Evolutionary conservation across 2,888 invertebrate genomes (phyloP).

Genomic region (Unio delphinus): DNA sequence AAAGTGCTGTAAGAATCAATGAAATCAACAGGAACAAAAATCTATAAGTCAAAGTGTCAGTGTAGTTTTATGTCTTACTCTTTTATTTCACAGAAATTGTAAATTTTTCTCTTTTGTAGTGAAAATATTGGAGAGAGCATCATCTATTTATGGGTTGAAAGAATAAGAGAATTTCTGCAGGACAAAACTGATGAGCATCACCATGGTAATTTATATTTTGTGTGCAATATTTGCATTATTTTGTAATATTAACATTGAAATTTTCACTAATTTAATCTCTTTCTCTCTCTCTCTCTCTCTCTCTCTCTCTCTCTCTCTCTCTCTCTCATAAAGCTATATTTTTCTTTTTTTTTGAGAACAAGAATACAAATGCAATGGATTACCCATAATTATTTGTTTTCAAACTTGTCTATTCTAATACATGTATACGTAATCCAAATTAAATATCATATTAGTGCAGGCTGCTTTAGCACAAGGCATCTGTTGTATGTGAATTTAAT

Average conservation of each 20-base stretch:
- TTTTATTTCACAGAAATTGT: background rate
- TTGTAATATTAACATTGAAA: background rate
- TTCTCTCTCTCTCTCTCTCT: conserved; percentile 3
- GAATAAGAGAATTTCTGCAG: conserved; percentile 78
- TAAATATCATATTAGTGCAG: too few species aligned
- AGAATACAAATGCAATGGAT: too few species aligned
- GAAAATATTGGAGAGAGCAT: conserved; percentile 81
- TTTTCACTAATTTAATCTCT: background rate
- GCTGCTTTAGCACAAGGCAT: too few species aligned
- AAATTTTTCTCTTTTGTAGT: conserved; percentile 71
- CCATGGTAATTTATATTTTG: background rate
- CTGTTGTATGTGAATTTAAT: too few species aligned
- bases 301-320: conserved; percentile 10
- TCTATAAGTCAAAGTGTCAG: background rate
- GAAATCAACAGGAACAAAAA: background rate
- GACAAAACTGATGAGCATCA: conserved; percentile 25
- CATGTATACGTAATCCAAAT: too few species aligned
- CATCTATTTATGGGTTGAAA: conserved; percentile 84
- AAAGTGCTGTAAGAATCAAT: too few species aligned
- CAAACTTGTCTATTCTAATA: too few species aligned
- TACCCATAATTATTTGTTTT: too few species aligned
- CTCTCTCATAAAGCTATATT: background rate
- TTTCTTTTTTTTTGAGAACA: too few species aligned
- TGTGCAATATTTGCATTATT: background rate
- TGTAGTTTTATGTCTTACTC: background rate